Percentiles rank a stretch among this genome's conserved stretches.
Evolutionary conservation across 1,140 invertebrate species (phyloP).

Genomic region (Lasioglossum albipes): DNA sequence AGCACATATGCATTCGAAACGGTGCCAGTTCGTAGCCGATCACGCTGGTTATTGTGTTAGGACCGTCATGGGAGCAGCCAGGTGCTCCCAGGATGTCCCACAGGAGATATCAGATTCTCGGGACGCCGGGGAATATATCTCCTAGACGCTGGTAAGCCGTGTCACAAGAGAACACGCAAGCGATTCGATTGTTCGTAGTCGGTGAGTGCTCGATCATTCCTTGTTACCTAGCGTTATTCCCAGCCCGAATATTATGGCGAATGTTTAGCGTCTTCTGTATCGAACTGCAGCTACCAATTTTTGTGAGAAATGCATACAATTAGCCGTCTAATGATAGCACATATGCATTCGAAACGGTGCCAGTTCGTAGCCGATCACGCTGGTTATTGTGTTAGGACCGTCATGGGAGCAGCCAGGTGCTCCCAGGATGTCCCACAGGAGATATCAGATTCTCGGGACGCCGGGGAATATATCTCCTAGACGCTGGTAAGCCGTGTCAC

Average conservation of each 20-base stretch:
- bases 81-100: slow-evolving; percentile 50
- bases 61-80: slow-evolving; percentile 62
- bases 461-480: slow-evolving; percentile 55
- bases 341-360: no score
- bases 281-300: no score
- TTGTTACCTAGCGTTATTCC: no score
- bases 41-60: slow-evolving; percentile 52
- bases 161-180: slow-evolving; percentile 55
- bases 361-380: slow-evolving; percentile 42
- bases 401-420: slow-evolving; percentile 65
- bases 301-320: no score
- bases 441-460: slow-evolving; percentile 54
- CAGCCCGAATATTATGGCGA: no score
- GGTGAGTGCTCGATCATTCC: slow-evolving; percentile 9
- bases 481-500: slow-evolving; percentile 49
- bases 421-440: slow-evolving; percentile 46
- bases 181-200: slow-evolving; percentile 28
- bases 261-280: no score
- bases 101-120: slow-evolving; percentile 57
- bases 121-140: slow-evolving; percentile 55
- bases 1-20: no score
- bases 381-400: slow-evolving; percentile 56
- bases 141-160: slow-evolving; percentile 49
- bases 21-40: slow-evolving; percentile 39
- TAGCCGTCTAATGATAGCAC: no score